Evolutionary conservation across 2,888 invertebrate species (phyloP).

Genomic region (Rhopalosiphum nymphaeae): DNA sequence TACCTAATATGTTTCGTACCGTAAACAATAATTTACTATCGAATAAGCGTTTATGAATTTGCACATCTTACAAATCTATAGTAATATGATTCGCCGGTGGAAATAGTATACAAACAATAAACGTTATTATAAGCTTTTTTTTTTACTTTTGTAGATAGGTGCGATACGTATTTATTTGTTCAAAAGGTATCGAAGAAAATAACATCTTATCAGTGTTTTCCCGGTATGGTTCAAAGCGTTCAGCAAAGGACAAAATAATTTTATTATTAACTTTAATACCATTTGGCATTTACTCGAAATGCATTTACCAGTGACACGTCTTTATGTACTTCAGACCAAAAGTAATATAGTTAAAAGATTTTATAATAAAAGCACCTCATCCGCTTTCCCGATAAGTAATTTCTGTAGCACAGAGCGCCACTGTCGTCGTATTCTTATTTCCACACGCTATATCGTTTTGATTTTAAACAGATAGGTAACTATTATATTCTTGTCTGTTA

Average conservation of each 20-base stretch:
- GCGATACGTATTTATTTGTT: neutral
- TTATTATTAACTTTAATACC: slow-evolving; percentile 25
- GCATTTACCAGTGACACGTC: neutral
- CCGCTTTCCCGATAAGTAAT: neutral
- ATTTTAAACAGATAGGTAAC: neutral
- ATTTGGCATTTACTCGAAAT: slow-evolving; percentile 5
- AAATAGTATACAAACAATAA: neutral
- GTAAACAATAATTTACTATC: neutral
- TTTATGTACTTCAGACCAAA: neutral
- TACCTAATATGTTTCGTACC: neutral
- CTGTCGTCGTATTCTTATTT: neutral
- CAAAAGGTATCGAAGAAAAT: neutral
- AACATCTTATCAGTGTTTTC: neutral
- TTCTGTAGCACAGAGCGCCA: neutral
- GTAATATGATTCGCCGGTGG: neutral
- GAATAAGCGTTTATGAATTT: neutral
- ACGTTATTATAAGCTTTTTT: neutral
- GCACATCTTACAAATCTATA: neutral
- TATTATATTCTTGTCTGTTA: neutral
- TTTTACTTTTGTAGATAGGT: neutral
- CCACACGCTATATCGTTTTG: neutral
- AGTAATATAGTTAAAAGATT: slow-evolving; percentile 12
- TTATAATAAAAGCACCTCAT: neutral
- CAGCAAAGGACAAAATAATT: neutral
- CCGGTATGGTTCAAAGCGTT: neutral